Conservation (phyloP, 2,888 invertebrate genomes). For the Eupithecia inturbata region DNA sequence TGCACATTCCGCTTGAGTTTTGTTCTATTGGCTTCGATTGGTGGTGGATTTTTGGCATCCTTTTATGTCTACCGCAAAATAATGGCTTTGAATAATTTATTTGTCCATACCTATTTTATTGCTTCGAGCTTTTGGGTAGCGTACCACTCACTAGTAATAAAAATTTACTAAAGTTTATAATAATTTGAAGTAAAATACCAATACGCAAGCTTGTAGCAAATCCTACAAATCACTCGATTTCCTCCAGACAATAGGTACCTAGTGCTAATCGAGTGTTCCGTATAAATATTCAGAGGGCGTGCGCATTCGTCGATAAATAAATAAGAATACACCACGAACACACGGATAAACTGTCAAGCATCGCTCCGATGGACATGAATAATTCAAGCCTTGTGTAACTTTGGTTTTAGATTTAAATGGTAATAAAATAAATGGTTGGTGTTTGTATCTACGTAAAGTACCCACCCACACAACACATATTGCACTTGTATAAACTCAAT, state of each 20-base stretch:
- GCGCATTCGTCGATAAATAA: constrained; percentile 51
- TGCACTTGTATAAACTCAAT: neutral
- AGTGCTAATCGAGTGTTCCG: constrained; percentile 26
- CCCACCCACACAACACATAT: neutral
- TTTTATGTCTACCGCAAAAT: constrained; percentile 39
- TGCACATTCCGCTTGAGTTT: constrained; percentile 41
- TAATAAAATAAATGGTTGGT: constrained; percentile 9
- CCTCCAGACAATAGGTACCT: constrained; percentile 24
- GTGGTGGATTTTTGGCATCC: constrained; percentile 26
- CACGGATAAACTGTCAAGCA: constrained; percentile 45
- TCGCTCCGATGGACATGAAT: constrained; percentile 44
- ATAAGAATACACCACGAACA: constrained; percentile 49
- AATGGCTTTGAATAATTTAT: constrained; percentile 23
- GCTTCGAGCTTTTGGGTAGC: neutral
- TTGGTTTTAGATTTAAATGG: constrained; percentile 23
- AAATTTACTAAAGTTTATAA: neutral
- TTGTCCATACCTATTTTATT: constrained; percentile 15
- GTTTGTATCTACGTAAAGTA: neutral
- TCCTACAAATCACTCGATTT: constrained; percentile 32
- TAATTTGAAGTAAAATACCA: neutral
- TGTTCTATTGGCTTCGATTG: constrained; percentile 39
- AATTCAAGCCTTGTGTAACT: constrained; percentile 46
- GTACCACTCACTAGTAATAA: neutral
- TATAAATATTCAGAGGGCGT: constrained; percentile 43
- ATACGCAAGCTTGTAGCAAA: neutral